A percentile compares a stretch with the other conserved stretches of the same genome.
phyloP scores from a whole-genome alignment of 2,888 invertebrate genomes.

The Drosophila aldrichi region DNA sequence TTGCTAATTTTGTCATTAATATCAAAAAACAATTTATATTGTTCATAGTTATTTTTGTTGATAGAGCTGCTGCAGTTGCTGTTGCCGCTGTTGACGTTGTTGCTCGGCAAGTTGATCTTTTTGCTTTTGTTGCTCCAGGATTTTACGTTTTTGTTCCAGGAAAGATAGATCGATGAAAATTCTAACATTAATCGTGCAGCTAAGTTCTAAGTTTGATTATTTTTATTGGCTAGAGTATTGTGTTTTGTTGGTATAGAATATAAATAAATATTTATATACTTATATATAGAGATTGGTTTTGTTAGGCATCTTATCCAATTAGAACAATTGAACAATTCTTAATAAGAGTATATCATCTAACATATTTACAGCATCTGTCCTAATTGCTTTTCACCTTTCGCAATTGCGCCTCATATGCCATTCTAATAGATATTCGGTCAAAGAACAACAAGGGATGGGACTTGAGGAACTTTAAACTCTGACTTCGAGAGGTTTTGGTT shows the following conservation, averaged over 20 bases:
- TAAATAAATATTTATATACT: constrained; percentile 3
- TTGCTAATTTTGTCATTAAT: constrained; percentile 30
- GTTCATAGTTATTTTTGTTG: constrained; percentile 78
- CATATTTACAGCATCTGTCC: constrained; percentile 47
- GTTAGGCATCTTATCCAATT: constrained; percentile 45
- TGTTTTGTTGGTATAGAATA: constrained; percentile 31
- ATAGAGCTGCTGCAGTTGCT: constrained; percentile 85
- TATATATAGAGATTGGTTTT: constrained; percentile 26
- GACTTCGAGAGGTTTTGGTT: constrained; percentile 23
- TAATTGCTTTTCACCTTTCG: constrained; percentile 38
- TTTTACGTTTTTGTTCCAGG: constrained; percentile 90
- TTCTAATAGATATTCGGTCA: constrained; percentile 25
- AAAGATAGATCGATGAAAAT: constrained; percentile 94
- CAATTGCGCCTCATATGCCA: constrained; percentile 50
- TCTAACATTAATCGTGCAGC: constrained; percentile 87
- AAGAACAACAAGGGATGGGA: constrained; percentile 63
- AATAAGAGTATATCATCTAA: constrained; percentile 7
- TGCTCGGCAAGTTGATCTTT: constrained; percentile 84
- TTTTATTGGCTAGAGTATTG: constrained; percentile 52
- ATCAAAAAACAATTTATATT: constrained; percentile 16
- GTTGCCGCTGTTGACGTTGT: constrained; percentile 82
- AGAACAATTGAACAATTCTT: constrained; percentile 13
- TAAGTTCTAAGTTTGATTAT: constrained; percentile 72
- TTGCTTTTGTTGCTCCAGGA: constrained; percentile 87
- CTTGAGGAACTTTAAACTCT: constrained; percentile 36